phyloP scores from a whole-genome alignment of 1,140 invertebrate genomes.

The Sesamia nonagrioides region DNA sequence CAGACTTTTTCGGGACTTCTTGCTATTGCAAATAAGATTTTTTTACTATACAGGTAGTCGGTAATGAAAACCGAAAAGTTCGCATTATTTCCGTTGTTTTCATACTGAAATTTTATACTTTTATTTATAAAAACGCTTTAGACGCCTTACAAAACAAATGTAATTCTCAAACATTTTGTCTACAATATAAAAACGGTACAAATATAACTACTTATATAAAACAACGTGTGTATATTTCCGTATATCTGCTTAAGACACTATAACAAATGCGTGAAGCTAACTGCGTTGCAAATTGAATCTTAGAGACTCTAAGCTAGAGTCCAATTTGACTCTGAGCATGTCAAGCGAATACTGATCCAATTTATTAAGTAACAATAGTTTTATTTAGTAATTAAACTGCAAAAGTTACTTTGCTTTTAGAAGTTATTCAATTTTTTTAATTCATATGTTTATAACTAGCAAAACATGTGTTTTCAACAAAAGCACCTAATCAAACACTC shows the following conservation, averaged over 20 bases:
- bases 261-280: conserved; percentile 38
- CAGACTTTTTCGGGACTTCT: conserved; percentile 19
- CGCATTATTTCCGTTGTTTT: no score
- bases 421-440: not conserved
- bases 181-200: conserved; percentile 38
- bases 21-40: conserved; percentile 7
- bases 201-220: conserved; percentile 40
- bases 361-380: conserved; percentile 23
- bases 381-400: not conserved
- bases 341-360: conserved; percentile 35
- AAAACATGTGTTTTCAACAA: conserved; percentile 8
- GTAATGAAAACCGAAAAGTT: not conserved
- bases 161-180: conserved; percentile 15
- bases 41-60: not conserved
- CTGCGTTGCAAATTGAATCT: conserved; percentile 33
- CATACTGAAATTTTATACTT: no score
- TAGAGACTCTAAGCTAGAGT: conserved; percentile 36
- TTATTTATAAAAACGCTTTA: not conserved
- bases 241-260: conserved; percentile 39
- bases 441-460: not conserved
- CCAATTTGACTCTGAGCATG: conserved; percentile 7
- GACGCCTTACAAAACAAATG: not conserved
- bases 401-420: not conserved
- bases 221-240: conserved; percentile 42
- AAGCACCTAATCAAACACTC: not conserved